Percentiles rank a stretch among this genome's conserved stretches.
Conservation (phyloP, 1,140 invertebrate genomes). For the Habropoda laboriosa region DNA sequence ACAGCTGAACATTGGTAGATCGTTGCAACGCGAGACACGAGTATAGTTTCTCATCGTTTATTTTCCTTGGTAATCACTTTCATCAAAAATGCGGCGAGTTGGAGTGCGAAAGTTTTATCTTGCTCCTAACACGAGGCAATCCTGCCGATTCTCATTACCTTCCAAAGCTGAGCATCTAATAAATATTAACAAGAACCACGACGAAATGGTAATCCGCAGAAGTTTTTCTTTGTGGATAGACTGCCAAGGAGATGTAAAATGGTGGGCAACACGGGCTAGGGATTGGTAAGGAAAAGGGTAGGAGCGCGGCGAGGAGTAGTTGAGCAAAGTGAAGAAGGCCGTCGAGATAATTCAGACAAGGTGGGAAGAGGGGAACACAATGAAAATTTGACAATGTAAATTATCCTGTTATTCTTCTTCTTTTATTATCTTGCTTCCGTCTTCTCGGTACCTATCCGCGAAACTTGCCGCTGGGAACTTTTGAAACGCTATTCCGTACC, state of each 20-base stretch:
- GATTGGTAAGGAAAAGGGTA: conserved; percentile 22
- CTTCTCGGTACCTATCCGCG: conserved; percentile 12
- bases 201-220: conserved; percentile 76
- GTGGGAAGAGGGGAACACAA: conserved; percentile 31
- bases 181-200: conserved; percentile 77
- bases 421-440: conserved; percentile 55
- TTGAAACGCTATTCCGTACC: not conserved
- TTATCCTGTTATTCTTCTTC: conserved; percentile 69
- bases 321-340: conserved; percentile 37
- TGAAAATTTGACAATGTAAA: conserved; percentile 71
- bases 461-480: conserved; percentile 25
- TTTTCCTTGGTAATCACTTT: conserved; percentile 61
- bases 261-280: conserved; percentile 17
- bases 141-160: conserved; percentile 56
- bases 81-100: conserved; percentile 65
- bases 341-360: conserved; percentile 35
- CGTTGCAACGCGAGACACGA: conserved; percentile 28
- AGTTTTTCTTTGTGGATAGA: conserved; percentile 69
- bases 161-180: conserved; percentile 69
- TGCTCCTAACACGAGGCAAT: conserved; percentile 54
- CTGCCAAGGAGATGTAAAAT: conserved; percentile 61
- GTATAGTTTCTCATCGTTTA: conserved; percentile 37
- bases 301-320: conserved; percentile 46
- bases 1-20: conserved; percentile 33
- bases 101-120: conserved; percentile 68